Base-by-base conservation (phyloP, 1,140 invertebrate species). In the Drosophila pachea region DNA sequence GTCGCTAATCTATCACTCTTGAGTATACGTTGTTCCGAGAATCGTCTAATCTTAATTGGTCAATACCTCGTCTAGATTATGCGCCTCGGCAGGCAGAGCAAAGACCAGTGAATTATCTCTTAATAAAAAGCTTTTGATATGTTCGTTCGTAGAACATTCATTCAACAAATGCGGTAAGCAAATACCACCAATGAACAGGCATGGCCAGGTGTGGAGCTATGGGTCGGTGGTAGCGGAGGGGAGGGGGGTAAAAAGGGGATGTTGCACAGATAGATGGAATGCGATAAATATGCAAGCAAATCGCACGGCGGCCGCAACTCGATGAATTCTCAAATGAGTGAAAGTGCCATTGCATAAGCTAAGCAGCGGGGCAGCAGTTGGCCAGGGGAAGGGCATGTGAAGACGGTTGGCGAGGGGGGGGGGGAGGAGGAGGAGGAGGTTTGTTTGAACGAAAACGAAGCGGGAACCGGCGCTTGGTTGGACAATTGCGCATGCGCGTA, bases 401-500 rank as follows among this genome's bases (percentile, higher is more conserved):
- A 12, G 29, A 11, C 12, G n/a, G 49, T 11, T 3, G 45, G n/a
- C 8, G 16, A 22, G 35, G 35, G 29, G 33, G n/a, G 14, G 5
- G 9, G 8, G 40, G 7, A 22, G 32, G 29, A 2, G 22, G 16
- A 31, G 7, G 6, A 12, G 12, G 6, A 14, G 42, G 2, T 4
- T 11, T 2, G 14, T 22, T 29, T 29, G 45, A 29, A 49, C 40
- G 50, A 52, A 49, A 43, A 31, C 42, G 38, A 47, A 48, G 53
- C n/a, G 35, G 36, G 56, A 71, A 50, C 32, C 49, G 60, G 58
- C 62, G 76, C 65, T 79, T 79, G 76, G 79, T 83, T 83, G 79
- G 79, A 79, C 73, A 86, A 79, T 86, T 84, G 79, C 81, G 81
- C 79, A 86, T 84, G 73, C 79, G 79, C 81, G 79, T 84, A 73